Base-by-base conservation (phyloP, 2,888 invertebrate genomes). In the Prenolepis imparis region DNA sequence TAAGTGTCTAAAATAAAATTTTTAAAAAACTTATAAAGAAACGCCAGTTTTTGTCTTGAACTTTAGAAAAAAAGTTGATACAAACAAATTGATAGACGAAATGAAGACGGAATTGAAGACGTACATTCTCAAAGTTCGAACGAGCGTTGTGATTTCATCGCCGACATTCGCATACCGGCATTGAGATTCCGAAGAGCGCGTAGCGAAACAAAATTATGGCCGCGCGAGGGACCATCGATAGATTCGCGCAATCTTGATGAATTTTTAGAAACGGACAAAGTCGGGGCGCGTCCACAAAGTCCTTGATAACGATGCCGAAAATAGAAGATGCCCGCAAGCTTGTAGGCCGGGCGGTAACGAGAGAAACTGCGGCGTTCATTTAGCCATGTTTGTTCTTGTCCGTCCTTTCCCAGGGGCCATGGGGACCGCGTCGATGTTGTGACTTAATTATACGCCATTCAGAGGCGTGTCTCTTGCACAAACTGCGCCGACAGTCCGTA, bases 391-490 rank as follows among this genome's bases (percentile, higher is more conserved):
- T 94, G 94, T 94, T 94, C 94, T 93, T 93, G 92, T 91, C 89
- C 86, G 88, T 85, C 87, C 90, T 91, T 91, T 92, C 92, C 90
- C 84, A 88, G 91, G 91, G 91, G 90, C 87, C 73, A 82, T 64
- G 84, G 89, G 90, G 83, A 87, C 87, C 84, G 90, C 93, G 92
- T 93, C 93, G 92, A 92, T 92, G 93, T 93, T 93, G 93, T 92
- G 93, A 94, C 94, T 94, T 94, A 94, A 94, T 94, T 94, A 94
- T 94, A 93, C 93, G 92, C 93, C 91, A 94, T 94, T 94, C 94
- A 94, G 92, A 93, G 90, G 89, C 89, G 92, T 92, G 92, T 93
- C 93, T 91, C 93, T 91, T 91, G 92, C 92, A 90, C 91, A 91
- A 93, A 93, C 92, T 91, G 91, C 90, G 89, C 81, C 84, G 86